phyloP scores from a whole-genome alignment of 2,113 vertebrate genomes.

The Blennius ocellaris region DNA sequence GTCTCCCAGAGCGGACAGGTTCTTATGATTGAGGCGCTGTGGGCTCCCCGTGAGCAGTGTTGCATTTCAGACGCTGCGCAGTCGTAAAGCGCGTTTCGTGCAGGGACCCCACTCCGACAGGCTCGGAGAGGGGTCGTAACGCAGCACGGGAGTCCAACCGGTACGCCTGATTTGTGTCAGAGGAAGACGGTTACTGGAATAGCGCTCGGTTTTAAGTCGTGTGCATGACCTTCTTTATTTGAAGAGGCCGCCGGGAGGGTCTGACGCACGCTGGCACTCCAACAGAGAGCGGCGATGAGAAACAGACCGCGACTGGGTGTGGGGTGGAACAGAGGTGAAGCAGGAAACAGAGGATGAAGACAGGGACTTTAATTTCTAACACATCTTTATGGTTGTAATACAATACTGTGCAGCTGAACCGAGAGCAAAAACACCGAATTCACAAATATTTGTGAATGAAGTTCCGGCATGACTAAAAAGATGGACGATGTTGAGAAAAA shows the following conservation, averaged over 20 bases:
- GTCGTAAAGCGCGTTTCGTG: constrained; percentile 40
- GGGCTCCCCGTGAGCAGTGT: constrained; percentile 21
- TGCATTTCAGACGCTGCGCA: constrained; percentile 53
- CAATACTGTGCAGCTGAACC: constrained; percentile 35
- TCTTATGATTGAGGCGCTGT: constrained; percentile 12
- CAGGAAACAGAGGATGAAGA: constrained; percentile 1
- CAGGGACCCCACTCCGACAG: constrained; percentile 24
- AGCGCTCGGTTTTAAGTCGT: constrained; percentile 45
- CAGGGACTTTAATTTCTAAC: constrained; percentile 47
- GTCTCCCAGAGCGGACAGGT: constrained; percentile 5
- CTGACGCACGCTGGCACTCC: constrained; percentile 57
- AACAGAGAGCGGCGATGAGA: constrained; percentile 55
- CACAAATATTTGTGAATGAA: constrained; percentile 31
- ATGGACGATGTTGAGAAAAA: constrained; percentile 18
- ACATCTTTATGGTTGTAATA: constrained; percentile 40
- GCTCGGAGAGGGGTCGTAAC: constrained; percentile 44
- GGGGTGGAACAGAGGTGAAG: constrained; percentile 22
- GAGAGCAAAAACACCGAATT: neutral
- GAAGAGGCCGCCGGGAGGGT: constrained; percentile 51
- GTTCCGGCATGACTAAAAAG: constrained; percentile 2
- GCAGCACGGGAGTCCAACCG: constrained; percentile 26
- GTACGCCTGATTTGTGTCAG: constrained; percentile 57
- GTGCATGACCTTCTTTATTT: constrained; percentile 56
- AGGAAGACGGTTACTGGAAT: constrained; percentile 50
- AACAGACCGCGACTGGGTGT: constrained; percentile 51